These are phyloP conservation scores for Phaonia tiefii DNA, from an alignment of 2,888 invertebrate genomes.

Conservation along the genomic window DNA sequence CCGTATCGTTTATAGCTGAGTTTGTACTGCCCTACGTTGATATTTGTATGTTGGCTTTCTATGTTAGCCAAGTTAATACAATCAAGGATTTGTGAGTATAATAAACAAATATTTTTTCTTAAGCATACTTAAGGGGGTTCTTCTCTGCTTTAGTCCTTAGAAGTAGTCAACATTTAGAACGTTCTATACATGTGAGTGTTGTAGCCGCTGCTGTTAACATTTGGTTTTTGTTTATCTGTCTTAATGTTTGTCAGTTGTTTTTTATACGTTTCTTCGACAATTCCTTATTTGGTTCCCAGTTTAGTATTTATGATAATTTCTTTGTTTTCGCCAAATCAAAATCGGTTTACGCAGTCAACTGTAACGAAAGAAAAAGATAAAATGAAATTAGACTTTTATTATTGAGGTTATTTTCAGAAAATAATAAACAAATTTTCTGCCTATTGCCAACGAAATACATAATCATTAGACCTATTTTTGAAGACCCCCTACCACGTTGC, in stretches of 20 bases:
- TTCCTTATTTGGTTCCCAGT: not conserved
- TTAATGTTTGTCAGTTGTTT: slow-evolving; percentile 71
- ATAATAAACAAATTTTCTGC: slow-evolving; percentile 35
- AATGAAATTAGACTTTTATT: slow-evolving; percentile 66
- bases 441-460: not conserved
- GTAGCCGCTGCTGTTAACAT: slow-evolving; percentile 65
- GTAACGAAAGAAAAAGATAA: slow-evolving; percentile 70
- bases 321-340: slow-evolving; percentile 29
- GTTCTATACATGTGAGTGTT: slow-evolving; percentile 25
- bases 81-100: slow-evolving; percentile 46
- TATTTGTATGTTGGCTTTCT: not conserved
- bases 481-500: too few relatives aligned
- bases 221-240: slow-evolving; percentile 32
- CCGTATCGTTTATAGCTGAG: slow-evolving; percentile 9
- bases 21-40: too few relatives aligned
- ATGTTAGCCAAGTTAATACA: slow-evolving; percentile 39
- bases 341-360: slow-evolving; percentile 68
- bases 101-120: slow-evolving; percentile 44
- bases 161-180: too few relatives aligned
- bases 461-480: too few relatives aligned
- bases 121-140: slow-evolving; percentile 30
- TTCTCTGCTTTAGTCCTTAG: not conserved
- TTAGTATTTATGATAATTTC: slow-evolving; percentile 24
- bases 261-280: not conserved
- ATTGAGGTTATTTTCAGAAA: not conserved